phyloP scores from a whole-genome alignment of 2,797 vertebrate species.

The Sitta carolinensis region DNA sequence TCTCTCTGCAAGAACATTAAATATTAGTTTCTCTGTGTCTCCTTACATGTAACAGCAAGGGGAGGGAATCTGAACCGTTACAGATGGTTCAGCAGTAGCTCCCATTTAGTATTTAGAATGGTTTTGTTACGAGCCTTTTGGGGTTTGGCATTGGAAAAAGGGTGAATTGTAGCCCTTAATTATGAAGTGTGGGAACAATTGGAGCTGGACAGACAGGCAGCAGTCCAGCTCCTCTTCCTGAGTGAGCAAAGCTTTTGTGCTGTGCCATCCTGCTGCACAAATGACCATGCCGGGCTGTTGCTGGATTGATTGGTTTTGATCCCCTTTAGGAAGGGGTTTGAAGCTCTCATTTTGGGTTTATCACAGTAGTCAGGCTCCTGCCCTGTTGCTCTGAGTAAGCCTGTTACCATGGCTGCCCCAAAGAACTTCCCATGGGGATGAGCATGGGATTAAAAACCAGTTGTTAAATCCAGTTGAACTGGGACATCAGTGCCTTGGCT shows the following conservation, averaged over 20 bases:
- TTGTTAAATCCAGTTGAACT: not conserved
- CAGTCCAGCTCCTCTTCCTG: not conserved
- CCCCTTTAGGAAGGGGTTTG: not conserved
- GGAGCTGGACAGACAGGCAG: not conserved
- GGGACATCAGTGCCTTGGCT: not conserved
- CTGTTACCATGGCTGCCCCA: not conserved
- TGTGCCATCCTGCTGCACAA: not conserved
- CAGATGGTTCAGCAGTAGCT: not conserved
- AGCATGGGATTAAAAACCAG: not conserved
- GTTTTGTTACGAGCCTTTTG: not conserved
- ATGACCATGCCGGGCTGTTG: fast-evolving
- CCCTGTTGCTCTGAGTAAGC: not conserved
- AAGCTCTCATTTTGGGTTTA: not conserved
- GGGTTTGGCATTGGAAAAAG: slow-evolving; percentile 12
- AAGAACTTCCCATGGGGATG: not conserved
- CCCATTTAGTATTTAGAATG: not conserved
- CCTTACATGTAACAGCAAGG: not conserved
- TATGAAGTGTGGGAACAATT: slow-evolving; percentile 13
- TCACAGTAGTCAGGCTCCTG: not conserved
- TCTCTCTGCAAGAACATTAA: not conserved
- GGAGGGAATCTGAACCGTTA: fast-evolving
- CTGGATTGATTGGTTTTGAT: not conserved
- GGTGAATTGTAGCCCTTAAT: slow-evolving; percentile 42
- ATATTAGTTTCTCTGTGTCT: not conserved
- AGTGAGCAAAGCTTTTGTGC: not conserved